A percentile compares a stretch with the other conserved stretches of the same genome.
Evolutionary conservation across 2,113 vertebrate species (phyloP).

Genomic region (Rissa tridactyla): DNA sequence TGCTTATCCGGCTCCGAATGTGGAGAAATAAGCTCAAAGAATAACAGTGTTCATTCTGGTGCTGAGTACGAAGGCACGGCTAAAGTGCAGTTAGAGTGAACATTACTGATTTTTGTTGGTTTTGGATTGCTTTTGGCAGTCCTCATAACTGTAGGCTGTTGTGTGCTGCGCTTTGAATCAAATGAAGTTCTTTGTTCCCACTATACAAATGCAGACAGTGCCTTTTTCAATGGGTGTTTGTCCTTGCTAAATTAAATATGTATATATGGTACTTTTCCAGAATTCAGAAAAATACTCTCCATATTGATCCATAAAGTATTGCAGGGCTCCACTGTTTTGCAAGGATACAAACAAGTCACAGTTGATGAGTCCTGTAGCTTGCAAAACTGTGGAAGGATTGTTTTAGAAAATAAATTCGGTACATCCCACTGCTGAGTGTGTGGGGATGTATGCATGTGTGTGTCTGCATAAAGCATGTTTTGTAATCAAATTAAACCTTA

Average conservation of each 20-base stretch:
- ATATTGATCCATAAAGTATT: constrained; percentile 47
- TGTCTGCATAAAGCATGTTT: constrained; percentile 46
- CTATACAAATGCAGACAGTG: constrained; percentile 11
- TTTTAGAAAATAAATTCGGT: constrained; percentile 6
- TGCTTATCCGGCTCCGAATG: not conserved
- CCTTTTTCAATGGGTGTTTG: constrained; percentile 12
- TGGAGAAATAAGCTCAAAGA: constrained; percentile 30
- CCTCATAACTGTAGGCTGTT: not conserved
- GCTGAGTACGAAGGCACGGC: not conserved
- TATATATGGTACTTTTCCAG: constrained; percentile 22
- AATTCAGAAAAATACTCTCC: constrained; percentile 32
- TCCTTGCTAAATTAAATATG: constrained; percentile 25
- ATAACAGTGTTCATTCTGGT: constrained; percentile 7
- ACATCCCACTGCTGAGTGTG: constrained; percentile 41
- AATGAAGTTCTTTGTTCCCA: constrained; percentile 20
- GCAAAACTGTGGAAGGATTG: constrained; percentile 1
- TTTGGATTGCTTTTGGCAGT: constrained; percentile 42
- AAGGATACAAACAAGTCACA: not conserved
- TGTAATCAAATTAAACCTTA: constrained; percentile 35
- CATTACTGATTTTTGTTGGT: constrained; percentile 16
- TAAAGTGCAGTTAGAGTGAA: constrained; percentile 47
- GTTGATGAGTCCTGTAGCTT: not conserved
- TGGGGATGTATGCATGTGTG: not conserved
- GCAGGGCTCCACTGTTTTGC: not conserved
- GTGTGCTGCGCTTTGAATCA: not conserved